Evolutionary conservation across 2,888 invertebrate genomes (phyloP), one percentile per base, ranked within the genome.

Genomic region (Molanna angustata): DNA sequence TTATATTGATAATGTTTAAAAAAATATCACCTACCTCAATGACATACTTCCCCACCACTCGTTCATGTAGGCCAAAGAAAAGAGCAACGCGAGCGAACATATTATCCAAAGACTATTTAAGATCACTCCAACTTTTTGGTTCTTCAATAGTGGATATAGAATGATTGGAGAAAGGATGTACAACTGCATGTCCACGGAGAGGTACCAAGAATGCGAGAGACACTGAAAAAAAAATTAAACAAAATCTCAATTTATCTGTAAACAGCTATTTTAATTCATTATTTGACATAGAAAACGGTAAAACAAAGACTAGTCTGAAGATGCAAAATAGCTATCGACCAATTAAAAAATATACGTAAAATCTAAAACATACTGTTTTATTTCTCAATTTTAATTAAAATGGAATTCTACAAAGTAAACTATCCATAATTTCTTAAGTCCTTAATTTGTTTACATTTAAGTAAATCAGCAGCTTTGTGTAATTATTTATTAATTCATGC

Each of bases 81-180:
- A 39, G 4, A 16, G 14, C 4, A 17, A 4, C 3, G 39, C 9
- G 14, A 16, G 45, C 2, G 57, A 21, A 2, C 22, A 20, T 1
- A 54, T 9, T 16, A 40, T 52, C 51, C 54, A 52, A 17, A 44
- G 18, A 6, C 16, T 4, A 7, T 41, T 13, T 48, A 39, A 31
- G 13, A 37, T 16, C n/a, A 54, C 18, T 20, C 57, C 57, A 2
- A 52, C 32, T 13, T 44, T 54, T 9, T 22, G 17, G 11, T 31
- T 49, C 14, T 16, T 40, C 7, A 57, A 13, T 9, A 57, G 31
- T 4, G 57, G 57, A 42, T 48, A 52, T 1, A 57, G 21, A 11
- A 57, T n/a, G 4, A 57, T 44, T 18, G 57, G 57, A 16, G 57
- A 57, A 1, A 57, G 16, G 7, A 57, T 41, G 21, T 40, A 57